Percentiles rank a stretch among this genome's conserved stretches.
Evolutionary conservation across 37 sponge, comb jelly and placozoan genomes (phyloP).

Genomic region (Theonella swinhoei): DNA sequence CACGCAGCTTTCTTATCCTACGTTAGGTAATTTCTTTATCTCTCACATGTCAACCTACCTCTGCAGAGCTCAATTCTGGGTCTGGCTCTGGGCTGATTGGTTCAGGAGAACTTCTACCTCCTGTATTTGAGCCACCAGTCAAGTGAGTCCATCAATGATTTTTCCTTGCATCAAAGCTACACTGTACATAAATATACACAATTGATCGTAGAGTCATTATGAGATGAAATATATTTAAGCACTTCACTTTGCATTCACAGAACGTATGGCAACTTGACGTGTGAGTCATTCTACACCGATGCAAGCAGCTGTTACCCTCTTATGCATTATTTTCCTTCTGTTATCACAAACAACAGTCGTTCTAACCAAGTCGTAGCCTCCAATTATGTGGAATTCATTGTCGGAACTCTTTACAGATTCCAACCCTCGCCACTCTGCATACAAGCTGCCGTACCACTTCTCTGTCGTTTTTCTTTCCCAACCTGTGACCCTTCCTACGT

Average conservation of each 20-base stretch:
- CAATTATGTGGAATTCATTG: background rate
- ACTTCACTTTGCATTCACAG: background rate
- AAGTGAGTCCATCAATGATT: no score
- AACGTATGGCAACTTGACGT: slow-evolving; percentile 57
- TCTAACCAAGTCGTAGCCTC: background rate
- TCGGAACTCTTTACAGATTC: background rate
- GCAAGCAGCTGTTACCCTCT: background rate
- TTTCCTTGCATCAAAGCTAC: no score
- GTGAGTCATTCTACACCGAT: slow-evolving; percentile 32
- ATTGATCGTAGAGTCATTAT: no score
- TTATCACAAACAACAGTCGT: slow-evolving; percentile 30
- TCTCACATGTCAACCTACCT: no score
- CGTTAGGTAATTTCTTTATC: no score
- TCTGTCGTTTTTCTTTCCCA: slow-evolving; percentile 72
- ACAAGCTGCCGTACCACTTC: slow-evolving; percentile 30
- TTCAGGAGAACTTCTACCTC: no score
- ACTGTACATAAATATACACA: no score
- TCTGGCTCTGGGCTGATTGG: no score
- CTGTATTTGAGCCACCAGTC: no score
- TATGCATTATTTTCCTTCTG: background rate
- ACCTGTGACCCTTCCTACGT: slow-evolving; percentile 67
- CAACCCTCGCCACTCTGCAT: slow-evolving; percentile 22
- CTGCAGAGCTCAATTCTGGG: no score
- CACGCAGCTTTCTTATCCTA: no score
- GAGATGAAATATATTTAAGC: no score